Evolutionary conservation across 37 sponge, comb jelly and placozoan species (phyloP), one percentile per base, ranked within the genome.

Genomic region (Haliclona indistincta): DNA sequence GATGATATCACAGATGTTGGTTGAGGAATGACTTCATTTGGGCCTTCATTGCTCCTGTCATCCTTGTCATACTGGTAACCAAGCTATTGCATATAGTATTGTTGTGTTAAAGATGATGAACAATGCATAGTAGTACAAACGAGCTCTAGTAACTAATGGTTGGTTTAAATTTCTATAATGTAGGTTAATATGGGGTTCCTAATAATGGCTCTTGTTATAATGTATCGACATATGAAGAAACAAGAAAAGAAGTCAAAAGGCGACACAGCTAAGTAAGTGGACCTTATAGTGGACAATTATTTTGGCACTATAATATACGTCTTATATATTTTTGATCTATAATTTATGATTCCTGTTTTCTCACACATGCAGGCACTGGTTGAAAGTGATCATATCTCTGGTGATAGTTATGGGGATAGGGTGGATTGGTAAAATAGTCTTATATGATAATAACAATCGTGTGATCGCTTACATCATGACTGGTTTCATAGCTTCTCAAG

Each of bases 1-100:
- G n/a, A n/a, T n/a, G n/a, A n/a, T n/a, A n/a, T n/a, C n/a, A n/a
- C 38, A 88, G 89, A 33, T 88, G 89, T 43, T 88, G 83, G 83
- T 45, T 88, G 45, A 77, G 75, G 19, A 73, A 66, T 66, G 61
- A 67, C 37, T 88, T 88, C 42, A 43, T 88, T 43, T 78, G 83
- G 81, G 83, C 79, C 19, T 82, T 82, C 62, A 73, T 78, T 67
- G 47, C 65, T 51, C 89, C 89, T 23, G 89, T 88, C 19, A 44
- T 88, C 3, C 54, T 88, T 23, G 78, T 88, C 28, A 73, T 88
- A 39, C 41, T 82, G 54, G 89, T 88, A 29, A 77, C n/a, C n/a
- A n/a, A n/a, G n/a, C n/a, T n/a, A n/a, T n/a, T n/a, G n/a, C n/a
- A n/a, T n/a, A n/a, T n/a, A n/a, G n/a, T n/a, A n/a, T n/a, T n/a